phyloP scores from a whole-genome alignment of 2,113 vertebrate species.

The Urocynchramus pylzowi region DNA sequence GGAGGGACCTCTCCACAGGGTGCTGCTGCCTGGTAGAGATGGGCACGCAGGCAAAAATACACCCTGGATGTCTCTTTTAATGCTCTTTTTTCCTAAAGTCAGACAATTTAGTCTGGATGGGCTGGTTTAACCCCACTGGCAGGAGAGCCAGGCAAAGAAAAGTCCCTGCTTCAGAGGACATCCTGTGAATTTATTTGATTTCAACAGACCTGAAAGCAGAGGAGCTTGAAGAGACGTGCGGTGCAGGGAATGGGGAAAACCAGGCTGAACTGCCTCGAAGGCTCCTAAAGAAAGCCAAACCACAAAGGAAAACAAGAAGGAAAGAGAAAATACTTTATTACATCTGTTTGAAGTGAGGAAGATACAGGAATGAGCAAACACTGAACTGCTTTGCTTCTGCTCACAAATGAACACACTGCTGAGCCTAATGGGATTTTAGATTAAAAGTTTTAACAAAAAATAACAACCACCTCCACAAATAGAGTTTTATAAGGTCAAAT shows the following conservation, averaged over 20 bases:
- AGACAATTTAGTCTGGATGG: not conserved
- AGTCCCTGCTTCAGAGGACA: not conserved
- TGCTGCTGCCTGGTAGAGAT: not conserved
- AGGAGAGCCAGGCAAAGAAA: not conserved
- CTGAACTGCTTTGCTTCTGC: conserved; percentile 17
- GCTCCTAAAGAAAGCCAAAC: conserved; percentile 14
- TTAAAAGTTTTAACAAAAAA: conserved; percentile 58
- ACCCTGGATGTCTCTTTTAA: not conserved
- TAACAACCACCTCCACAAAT: conserved; percentile 56
- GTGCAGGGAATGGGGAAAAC: not conserved
- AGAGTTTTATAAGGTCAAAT: conserved; percentile 53
- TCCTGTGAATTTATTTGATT: conserved; percentile 8
- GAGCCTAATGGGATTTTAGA: conserved; percentile 60
- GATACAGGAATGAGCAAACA: conserved; percentile 25
- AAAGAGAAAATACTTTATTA: conserved; percentile 26
- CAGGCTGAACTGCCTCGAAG: not conserved
- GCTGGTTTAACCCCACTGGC: not conserved
- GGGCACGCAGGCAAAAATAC: not conserved
- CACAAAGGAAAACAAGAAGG: conserved; percentile 19
- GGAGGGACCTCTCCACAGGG: not conserved
- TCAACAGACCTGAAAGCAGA: conserved; percentile 1
- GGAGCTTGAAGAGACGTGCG: not conserved
- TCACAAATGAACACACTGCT: not conserved
- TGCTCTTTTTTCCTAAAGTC: not conserved
- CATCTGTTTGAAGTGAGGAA: conserved; percentile 38